Base-by-base conservation (phyloP, 2,797 vertebrate species). In the Hoplostethus mediterraneus region DNA sequence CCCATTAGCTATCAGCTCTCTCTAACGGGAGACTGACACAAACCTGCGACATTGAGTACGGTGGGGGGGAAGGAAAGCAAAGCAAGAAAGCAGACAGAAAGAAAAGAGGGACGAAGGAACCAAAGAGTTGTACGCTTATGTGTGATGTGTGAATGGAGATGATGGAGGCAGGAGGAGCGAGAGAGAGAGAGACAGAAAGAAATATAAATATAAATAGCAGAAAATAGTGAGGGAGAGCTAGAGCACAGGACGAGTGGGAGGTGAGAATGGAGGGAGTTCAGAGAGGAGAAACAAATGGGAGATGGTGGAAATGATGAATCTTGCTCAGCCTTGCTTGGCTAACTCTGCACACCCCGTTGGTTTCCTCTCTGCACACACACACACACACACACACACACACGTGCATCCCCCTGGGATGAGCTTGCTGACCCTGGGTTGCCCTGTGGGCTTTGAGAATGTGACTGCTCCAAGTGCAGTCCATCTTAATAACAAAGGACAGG, bases 401-500 rank as follows among this genome's bases (percentile, higher is more conserved):
- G 16, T 38, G 16, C 49, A 12, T 28, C 65, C 76, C 76, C 69
- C n/a, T 49, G 86, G 80, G 81, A 84, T 28, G 28, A 45, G 75
- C 40, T 66, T 76, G 47, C 62, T 90, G 92, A 92, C 91, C 93
- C 86, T 54, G 30, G 76, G 66, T 78, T 87, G 87, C 89, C 87
- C 87, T 75, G 66, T 81, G 80, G 70, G 78, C 74, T 89, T 86
- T 88, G 78, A 88, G 87, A 90, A 81, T 84, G 74, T 69, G 78
- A 87, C 87, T 84, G 75, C 75, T 90, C 70, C 64, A 67, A 84
- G 79, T 87, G 84, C 44, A 70, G 66, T 60, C 40, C 75, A 88
- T 90, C 87, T 86, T 83, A 89, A 90, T 90, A 86, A 91, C 87
- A 92, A 92, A 91, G 76, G 54, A 67, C 52, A 48, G 61, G 14